phyloP scores from a whole-genome alignment of 1,140 invertebrate species.

The Pseudomyrmex pallidus region DNA sequence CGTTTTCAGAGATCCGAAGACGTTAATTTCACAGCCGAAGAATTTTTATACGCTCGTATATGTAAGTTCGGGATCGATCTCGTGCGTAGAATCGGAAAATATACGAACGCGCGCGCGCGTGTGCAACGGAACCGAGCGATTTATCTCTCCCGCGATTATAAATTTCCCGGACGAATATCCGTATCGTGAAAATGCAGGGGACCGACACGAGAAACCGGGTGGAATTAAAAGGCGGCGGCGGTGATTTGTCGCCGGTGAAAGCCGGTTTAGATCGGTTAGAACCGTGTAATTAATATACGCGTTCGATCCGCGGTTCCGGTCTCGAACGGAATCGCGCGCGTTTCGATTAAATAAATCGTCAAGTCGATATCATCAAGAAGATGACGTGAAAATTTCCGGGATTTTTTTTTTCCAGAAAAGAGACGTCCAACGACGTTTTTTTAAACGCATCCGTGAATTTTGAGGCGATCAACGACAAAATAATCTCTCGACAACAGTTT shows the following conservation, averaged over 20 bases:
- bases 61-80: no score
- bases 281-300: conserved; percentile 22
- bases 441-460: background rate
- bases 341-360: conserved; percentile 15
- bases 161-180: conserved; percentile 31
- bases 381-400: background rate
- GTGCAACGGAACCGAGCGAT: background rate
- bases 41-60: background rate
- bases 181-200: conserved; percentile 30
- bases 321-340: background rate
- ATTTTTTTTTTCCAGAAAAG: background rate
- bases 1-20: no score
- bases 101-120: background rate
- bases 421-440: background rate
- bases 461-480: background rate
- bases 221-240: conserved; percentile 39
- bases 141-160: conserved; percentile 24
- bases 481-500: no score
- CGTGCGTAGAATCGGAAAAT: background rate
- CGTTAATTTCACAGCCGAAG: no score
- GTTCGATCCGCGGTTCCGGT: background rate
- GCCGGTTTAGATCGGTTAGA: conserved; percentile 65
- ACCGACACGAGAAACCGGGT: conserved; percentile 39
- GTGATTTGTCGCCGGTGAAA: conserved; percentile 59
- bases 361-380: background rate